phyloP scores from a whole-genome alignment of 2,113 vertebrate genomes.

The Cromileptes altivelis region DNA sequence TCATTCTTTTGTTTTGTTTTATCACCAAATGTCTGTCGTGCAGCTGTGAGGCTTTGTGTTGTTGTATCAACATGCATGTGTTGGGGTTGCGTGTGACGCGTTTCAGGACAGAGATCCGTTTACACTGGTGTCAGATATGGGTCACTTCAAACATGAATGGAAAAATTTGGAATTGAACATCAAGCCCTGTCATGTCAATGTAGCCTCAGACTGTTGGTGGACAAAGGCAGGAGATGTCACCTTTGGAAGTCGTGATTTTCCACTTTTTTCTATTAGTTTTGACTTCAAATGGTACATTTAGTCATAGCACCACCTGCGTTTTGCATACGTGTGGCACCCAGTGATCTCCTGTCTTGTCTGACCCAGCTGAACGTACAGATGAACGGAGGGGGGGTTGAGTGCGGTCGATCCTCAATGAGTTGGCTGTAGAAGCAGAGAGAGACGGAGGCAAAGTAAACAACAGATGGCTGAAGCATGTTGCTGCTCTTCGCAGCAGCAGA shows the following conservation, averaged over 20 bases:
- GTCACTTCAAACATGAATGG: no score
- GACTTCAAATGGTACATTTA: not conserved
- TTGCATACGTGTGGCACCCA: not conserved
- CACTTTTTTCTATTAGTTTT: not conserved
- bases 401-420: slow-evolving; percentile 49
- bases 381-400: slow-evolving; percentile 9
- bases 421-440: slow-evolving; percentile 51
- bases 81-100: no score
- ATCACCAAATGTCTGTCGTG: no score
- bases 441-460: slow-evolving; percentile 75
- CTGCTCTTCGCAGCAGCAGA: slow-evolving; percentile 58
- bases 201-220: not conserved
- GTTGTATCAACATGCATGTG: no score
- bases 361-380: slow-evolving; percentile 29
- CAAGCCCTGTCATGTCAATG: no score
- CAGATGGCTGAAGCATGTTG: slow-evolving; percentile 80
- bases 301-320: not conserved
- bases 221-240: not conserved
- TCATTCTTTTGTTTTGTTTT: no score
- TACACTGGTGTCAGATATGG: no score
- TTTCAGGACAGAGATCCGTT: no score
- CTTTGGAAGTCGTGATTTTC: not conserved
- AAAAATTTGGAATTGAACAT: no score
- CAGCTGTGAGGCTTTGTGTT: no score
- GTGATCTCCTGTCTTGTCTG: slow-evolving; percentile 16